Evolutionary conservation across 2,797 vertebrate genomes (phyloP), one percentile per base, ranked within the genome.

Genomic region (Otus scops): DNA sequence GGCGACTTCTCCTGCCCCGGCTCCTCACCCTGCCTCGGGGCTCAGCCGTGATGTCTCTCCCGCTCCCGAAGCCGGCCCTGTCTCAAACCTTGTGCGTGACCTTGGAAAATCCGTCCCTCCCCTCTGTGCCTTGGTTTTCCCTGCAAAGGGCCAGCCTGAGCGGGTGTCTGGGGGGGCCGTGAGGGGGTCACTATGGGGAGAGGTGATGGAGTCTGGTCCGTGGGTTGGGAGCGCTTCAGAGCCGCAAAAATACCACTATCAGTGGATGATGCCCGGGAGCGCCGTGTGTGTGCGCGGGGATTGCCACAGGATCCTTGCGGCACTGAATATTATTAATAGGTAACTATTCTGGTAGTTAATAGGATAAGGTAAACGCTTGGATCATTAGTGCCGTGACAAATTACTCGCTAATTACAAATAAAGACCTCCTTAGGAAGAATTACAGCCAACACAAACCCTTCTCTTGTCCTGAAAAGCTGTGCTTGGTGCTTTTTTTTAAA

Each of bases 41-140:
- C 51, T 51, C 3, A 5, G 61, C 11, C 4, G 30, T 8, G 75
- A 48, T 63, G 84, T 30, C 38, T 75, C 57, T 80, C 91, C 61
- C 1, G 10, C 60, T 85, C 74, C 91, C 9, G 1, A 23, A 13
- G 12, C 85, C 56, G 30, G 81, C 93, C 91, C 70, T 69, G 85
- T 2, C 85, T 93, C 82, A 94, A 94, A 88, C 95, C 92, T 94
- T 95, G 82, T 79, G 73, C 10, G 5, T 97, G 93, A 97, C 95
- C 92, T 95, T 97, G 94, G 94, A 76, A 92, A 96, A 93, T 92
- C 57, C 4, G 2, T 74, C 79, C 92, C 69, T 89, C 86, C 79
- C 16, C 15, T 80, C 70, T 1, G 3, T 24, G 74, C 73, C 56
- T 81, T 13, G 4, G 17, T 75, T 80, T 82, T 51, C 48, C 63